Percentiles rank a stretch among this genome's conserved stretches.
phyloP scores from a whole-genome alignment of 2,888 invertebrate genomes.

The Flabesymbios commensalis region DNA sequence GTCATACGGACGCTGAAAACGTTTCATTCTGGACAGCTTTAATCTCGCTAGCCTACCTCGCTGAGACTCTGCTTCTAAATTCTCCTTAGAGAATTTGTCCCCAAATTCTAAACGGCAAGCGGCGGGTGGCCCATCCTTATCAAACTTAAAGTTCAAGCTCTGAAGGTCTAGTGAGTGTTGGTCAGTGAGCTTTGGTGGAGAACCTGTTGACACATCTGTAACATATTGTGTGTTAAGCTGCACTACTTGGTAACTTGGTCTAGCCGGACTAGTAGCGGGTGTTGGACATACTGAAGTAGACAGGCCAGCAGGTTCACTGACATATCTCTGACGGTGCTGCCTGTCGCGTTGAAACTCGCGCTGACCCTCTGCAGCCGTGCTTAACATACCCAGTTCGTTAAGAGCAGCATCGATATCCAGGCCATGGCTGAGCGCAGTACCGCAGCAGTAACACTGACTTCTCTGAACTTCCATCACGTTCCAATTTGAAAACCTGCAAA shows the following conservation, averaged over 20 bases:
- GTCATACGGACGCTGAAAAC: slow-evolving; percentile 47
- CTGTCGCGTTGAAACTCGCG: slow-evolving; percentile 38
- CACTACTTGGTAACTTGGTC: slow-evolving; percentile 43
- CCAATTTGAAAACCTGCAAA: no score
- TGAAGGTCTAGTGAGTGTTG: no score
- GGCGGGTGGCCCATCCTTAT: neutral
- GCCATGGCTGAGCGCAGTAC: no score
- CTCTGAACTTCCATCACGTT: no score
- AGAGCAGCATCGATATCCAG: slow-evolving; percentile 54
- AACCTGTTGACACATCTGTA: slow-evolving; percentile 37
- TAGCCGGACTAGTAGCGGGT: slow-evolving; percentile 19
- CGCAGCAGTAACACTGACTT: no score
- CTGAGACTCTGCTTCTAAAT: slow-evolving; percentile 13
- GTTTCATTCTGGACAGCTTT: slow-evolving; percentile 30
- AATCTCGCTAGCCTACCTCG: slow-evolving; percentile 31
- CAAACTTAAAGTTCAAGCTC: no score
- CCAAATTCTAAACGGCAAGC: slow-evolving; percentile 14
- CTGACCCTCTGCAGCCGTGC: slow-evolving; percentile 50
- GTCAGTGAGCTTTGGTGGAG: no score
- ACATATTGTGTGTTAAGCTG: slow-evolving; percentile 47
- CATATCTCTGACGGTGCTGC: neutral
- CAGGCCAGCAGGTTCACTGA: no score
- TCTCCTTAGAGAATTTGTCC: slow-evolving; percentile 16
- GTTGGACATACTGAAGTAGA: slow-evolving; percentile 8
- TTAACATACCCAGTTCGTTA: slow-evolving; percentile 56